Base-by-base conservation (phyloP, 2,113 vertebrate species). In the Urocolius indicus region DNA sequence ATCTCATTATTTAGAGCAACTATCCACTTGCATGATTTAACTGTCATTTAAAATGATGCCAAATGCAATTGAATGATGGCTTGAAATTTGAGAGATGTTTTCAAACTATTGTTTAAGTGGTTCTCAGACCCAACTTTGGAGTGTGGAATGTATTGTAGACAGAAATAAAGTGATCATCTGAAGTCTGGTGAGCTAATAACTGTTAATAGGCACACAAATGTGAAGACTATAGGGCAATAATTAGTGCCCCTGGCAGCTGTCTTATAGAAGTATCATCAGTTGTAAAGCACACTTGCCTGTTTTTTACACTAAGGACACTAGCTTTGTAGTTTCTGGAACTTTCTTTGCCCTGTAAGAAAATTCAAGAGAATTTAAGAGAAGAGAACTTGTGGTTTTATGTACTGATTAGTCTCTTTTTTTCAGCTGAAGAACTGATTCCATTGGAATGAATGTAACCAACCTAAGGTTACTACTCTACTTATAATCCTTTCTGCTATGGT, bases 141-240 rank as follows among this genome's bases (percentile, higher is more conserved):
- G 52, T 16, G 18, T 71, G 65, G 43, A 74, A 71, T 72, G 87
- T 76, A 84, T 93, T 95, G 69, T 87, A 86, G 54, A 63, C 26
- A 49, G 68, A 77, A 90, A 88, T 85, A 62, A 84, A 88, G 49
- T 5, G 2, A 93, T 92, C 72, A 55, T 87, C 61, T 7, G 4
- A 81, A 83, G 83, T 94, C 84, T 2, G 0, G 10, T 92, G 87
- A 95, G 74, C 83, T 95, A 94, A 78, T 95, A 94, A 72, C 83
- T 84, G 69, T 74, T 96, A 94, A 91, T 85, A 75, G 69, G 87
- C 82, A 61, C 68, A 81, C 62, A 94, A 87, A 95, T 89, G 74
- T 66, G 87, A 93, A 45, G 72, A 84, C 83, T 66, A 30, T 22
- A 52, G 80, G 57, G 11, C 51, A 80, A 59, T 94, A 90, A 93